phyloP scores from a whole-genome alignment of 2,888 invertebrate genomes.

The Malthinus seriepunctatus region DNA sequence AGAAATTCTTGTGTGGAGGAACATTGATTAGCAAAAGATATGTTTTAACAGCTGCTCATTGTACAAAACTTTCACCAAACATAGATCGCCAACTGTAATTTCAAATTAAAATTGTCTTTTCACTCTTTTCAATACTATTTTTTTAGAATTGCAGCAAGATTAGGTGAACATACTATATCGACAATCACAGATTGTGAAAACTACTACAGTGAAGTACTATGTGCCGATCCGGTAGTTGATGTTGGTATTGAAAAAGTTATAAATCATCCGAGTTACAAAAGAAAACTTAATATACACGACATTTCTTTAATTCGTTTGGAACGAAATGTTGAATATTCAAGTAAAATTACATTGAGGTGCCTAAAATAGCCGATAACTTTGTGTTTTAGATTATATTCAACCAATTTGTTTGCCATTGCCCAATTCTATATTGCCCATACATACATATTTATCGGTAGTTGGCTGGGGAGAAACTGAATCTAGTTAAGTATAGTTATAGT shows the following conservation, averaged over 20 bases:
- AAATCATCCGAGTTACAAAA: constrained; percentile 48
- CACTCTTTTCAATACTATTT: neutral
- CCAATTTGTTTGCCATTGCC: constrained; percentile 21
- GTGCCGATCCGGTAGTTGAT: constrained; percentile 46
- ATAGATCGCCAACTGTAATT: too few relatives aligned
- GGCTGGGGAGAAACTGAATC: constrained; percentile 27
- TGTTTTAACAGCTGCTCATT: constrained; percentile 56
- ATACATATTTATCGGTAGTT: neutral
- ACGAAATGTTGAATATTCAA: constrained; percentile 47
- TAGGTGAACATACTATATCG: constrained; percentile 54
- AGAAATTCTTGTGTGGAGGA: constrained; percentile 49
- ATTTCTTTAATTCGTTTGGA: constrained; percentile 52
- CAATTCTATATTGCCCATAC: neutral
- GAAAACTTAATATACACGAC: constrained; percentile 45
- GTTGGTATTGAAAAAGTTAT: constrained; percentile 49
- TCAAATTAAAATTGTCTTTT: neutral
- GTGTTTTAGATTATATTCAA: constrained; percentile 19
- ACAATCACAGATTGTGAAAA: constrained; percentile 50
- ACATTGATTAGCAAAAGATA: constrained; percentile 54
- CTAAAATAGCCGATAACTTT: too few relatives aligned
- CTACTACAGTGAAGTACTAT: constrained; percentile 46
- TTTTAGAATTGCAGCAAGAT: constrained; percentile 51
- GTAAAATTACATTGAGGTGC: too few relatives aligned
- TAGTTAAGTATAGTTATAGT: constrained; percentile 39
- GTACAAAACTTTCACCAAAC: constrained; percentile 27